These are phyloP conservation scores for Dynastes tityus DNA, from an alignment of 2,888 invertebrate genomes.

Conservation along the genomic window DNA sequence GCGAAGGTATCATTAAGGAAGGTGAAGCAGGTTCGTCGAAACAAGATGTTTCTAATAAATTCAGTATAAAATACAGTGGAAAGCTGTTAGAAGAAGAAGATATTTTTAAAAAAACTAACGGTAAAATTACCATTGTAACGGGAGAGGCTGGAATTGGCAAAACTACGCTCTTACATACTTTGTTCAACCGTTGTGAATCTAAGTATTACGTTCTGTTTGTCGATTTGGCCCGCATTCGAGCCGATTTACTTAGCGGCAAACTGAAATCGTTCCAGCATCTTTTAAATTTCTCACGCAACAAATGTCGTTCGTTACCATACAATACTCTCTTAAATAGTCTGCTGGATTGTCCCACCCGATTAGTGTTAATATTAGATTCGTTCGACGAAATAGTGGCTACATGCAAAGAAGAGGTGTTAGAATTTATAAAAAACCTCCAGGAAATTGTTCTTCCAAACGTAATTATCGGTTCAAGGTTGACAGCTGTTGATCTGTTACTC, in stretches of 20 bases:
- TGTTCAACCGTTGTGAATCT: background rate
- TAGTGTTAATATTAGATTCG: background rate
- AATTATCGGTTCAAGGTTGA: background rate
- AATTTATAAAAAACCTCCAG: background rate
- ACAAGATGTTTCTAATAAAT: too few species aligned
- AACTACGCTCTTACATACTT: background rate
- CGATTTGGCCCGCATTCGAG: background rate
- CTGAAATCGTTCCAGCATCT: background rate
- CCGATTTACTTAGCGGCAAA: background rate
- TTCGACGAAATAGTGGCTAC: background rate
- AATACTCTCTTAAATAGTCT: background rate
- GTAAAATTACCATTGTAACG: background rate
- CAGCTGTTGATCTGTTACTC: background rate
- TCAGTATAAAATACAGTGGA: too few species aligned
- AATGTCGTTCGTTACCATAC: background rate
- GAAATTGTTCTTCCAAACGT: background rate
- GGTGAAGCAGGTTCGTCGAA: too few species aligned
- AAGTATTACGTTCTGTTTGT: background rate
- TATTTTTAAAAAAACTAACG: too few species aligned
- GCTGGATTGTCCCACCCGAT: background rate
- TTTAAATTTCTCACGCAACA: background rate
- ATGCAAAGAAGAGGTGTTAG: background rate
- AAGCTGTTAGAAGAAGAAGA: too few species aligned
- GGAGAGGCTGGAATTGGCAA: background rate
- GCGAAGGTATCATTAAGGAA: too few species aligned